Evolutionary conservation across 2,113 vertebrate species (phyloP), one percentile per base, ranked within the genome.

Genomic region (Thomomys bottae): DNA sequence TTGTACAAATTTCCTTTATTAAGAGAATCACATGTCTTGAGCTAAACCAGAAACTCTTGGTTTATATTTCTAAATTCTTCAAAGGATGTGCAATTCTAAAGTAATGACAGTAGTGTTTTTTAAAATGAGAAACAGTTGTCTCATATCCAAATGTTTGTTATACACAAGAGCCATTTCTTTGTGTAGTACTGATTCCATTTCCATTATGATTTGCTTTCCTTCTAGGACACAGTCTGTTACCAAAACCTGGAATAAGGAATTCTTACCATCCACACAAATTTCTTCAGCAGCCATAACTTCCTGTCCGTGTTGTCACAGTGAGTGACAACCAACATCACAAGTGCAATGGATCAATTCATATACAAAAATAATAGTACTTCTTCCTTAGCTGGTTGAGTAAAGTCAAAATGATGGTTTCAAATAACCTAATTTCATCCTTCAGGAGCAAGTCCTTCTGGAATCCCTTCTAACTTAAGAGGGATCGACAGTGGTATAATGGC

Each of bases 341-440:
- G 95, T 95, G 95, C 95, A 87, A 84, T 75, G 95, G 95, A 97
- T 96, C 95, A 96, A 93, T 94, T 95, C 78, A 92, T 85, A 89
- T 80, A 96, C 84, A 96, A 97, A 95, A 98, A 97, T 97, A 97
- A 98, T 97, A 96, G 97, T 96, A 95, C 73, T 93, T 97, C 95
- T 96, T 96, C 95, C 90, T 97, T 95, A 94, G 96, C 96, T 93
- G 92, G 49, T 96, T 94, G 89, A 90, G 97, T 96, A 84, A 96
- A 98, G 98, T 98, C 97, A 98, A 98, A 98, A 97, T 95, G 89
- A 90, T 95, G 82, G 77, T 95, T 96, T 97, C 92, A 96, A 96
- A 96, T 89, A 97, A 96, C 75, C 96, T 97, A 97, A 98, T 98
- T 97, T 96, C 85, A 95, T 96, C 91, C 96, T 97, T 97, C 92